A percentile compares a stretch with the other conserved stretches of the same genome.
Conservation (phyloP, 2,888 invertebrate genomes). For the Hedychridium roseum region DNA sequence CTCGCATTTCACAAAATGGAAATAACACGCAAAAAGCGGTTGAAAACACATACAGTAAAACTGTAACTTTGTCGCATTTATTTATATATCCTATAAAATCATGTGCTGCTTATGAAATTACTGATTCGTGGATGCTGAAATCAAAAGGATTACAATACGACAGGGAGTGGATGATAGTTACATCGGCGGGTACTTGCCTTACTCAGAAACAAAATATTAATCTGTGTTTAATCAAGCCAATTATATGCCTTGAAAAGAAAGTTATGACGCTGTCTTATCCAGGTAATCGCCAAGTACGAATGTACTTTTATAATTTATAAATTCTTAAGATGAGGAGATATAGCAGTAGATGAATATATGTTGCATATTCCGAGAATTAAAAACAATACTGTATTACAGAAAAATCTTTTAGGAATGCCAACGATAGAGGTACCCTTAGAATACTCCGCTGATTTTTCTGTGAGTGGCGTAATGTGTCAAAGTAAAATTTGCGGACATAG, state of each 20-base stretch:
- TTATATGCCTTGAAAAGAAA: conserved; percentile 70
- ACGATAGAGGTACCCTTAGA: conserved; percentile 68
- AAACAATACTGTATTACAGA: background rate
- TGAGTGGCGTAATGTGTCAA: conserved; percentile 69
- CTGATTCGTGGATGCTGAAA: conserved; percentile 75
- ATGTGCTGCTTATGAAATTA: conserved; percentile 80
- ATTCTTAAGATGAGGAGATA: background rate
- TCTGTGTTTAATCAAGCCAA: conserved; percentile 81
- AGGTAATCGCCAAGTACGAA: conserved; percentile 61
- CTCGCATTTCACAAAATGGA: background rate
- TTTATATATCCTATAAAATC: conserved; percentile 91
- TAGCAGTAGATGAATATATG: background rate
- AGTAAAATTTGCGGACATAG: conserved; percentile 88
- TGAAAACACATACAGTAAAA: conserved; percentile 8
- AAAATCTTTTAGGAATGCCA: conserved; percentile 65
- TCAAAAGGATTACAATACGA: conserved; percentile 85
- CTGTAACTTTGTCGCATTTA: conserved; percentile 62
- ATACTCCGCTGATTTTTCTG: conserved; percentile 39
- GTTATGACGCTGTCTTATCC: conserved; percentile 70
- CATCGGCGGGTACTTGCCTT: conserved; percentile 80
- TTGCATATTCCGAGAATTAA: too few species aligned
- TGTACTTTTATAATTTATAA: background rate
- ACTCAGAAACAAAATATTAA: conserved; percentile 86
- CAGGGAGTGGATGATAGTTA: conserved; percentile 93
- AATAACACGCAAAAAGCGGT: background rate